phyloP scores from a whole-genome alignment of 2,888 invertebrate species.

The Acronicta psi region DNA sequence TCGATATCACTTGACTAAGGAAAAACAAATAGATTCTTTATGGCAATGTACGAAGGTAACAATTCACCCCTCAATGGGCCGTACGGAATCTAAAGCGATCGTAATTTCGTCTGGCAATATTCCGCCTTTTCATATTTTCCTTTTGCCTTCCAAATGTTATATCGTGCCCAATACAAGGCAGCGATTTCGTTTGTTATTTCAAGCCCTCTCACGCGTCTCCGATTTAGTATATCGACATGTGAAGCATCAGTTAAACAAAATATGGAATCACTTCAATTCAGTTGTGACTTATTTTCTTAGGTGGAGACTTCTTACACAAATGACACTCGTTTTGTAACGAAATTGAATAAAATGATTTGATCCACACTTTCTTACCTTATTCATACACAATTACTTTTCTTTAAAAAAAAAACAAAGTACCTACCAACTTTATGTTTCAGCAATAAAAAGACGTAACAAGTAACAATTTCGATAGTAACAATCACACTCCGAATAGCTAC shows the following conservation, averaged over 20 bases:
- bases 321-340: not conserved
- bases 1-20: conserved; percentile 71
- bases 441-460: conserved; percentile 58
- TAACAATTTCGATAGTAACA: conserved; percentile 68
- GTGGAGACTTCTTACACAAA: conserved; percentile 3
- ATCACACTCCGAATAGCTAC: conserved; percentile 60
- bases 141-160: conserved; percentile 83
- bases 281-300: conserved; percentile 20
- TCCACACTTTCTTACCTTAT: not conserved
- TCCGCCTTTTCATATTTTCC: conserved; percentile 87
- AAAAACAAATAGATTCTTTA: conserved; percentile 87
- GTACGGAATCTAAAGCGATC: conserved; percentile 86
- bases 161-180: conserved; percentile 82
- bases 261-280: conserved; percentile 68
- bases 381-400: not conserved
- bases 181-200: conserved; percentile 87
- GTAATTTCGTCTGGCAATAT: conserved; percentile 88
- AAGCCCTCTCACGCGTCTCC: conserved; percentile 79
- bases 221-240: conserved; percentile 83
- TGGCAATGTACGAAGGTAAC: conserved; percentile 85
- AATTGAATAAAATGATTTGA: not conserved
- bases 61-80: conserved; percentile 86
- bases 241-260: conserved; percentile 81
- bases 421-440: not conserved
- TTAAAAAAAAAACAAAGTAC: not conserved